Base-by-base conservation (phyloP, 2,888 invertebrate genomes). In the Silvanus unidentatus region DNA sequence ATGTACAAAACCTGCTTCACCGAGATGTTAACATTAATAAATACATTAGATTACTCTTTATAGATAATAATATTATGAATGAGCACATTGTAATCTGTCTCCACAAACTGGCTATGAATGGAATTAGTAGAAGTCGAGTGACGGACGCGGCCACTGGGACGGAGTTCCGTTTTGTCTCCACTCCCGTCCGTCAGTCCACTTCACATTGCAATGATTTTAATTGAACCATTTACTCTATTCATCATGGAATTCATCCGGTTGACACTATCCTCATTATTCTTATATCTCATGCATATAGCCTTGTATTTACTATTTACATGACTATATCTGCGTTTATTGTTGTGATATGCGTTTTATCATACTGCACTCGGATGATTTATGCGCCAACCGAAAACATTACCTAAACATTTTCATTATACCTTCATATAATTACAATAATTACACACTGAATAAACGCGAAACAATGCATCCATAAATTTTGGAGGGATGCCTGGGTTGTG, bases 161-260 rank as follows among this genome's bases (percentile, higher is more conserved):
- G 58, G 50, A 58, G 54, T 58, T 58, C 58, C 58, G 58, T 54
- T 54, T 49, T 43, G 54, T 54, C 45, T 39, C 48, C 47, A 50
- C 48, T 49, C 48, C 49, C 45, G 44, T 41, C 38, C 36, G 28
- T 49, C 46, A 47, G 43, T 48, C 41, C 15, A n/a, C 37, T n/a
- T 32, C 32, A n/a, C n/a, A n/a, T 49, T 47, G 53, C 50, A 39
- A 48, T 50, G 49, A 54, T 50, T 54, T 52, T 50, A 54, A 52
- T 54, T 51, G 46, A 50, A 49, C 44, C 44, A 53, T 51, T 49
- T 47, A 47, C 44, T 44, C 49, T 46, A 43, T 45, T 44, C 45
- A 49, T 45, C 49, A 40, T 46, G 46, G 45, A 45, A 44, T 29
- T 39, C 49, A 49, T 52, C 52, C 52, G 49, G 49, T 47, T 49